These are phyloP conservation scores for Cotesia congregata DNA, from an alignment of 2,888 invertebrate genomes.

Conservation along the genomic window DNA sequence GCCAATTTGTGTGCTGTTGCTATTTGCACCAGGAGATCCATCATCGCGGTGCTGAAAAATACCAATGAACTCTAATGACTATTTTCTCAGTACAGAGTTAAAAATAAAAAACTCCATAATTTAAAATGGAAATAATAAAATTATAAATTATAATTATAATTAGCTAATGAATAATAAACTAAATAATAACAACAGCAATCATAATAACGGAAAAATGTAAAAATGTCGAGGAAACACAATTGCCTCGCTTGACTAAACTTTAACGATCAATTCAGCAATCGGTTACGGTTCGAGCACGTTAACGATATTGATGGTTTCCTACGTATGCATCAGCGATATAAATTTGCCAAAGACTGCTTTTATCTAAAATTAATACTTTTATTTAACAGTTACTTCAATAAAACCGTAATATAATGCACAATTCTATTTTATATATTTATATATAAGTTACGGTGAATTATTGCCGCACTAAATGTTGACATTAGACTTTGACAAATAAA, in stretches of 20 bases:
- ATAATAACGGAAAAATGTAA: slow-evolving; percentile 25
- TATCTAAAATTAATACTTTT: slow-evolving; percentile 8
- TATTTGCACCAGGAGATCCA: slow-evolving; percentile 82
- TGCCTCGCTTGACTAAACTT: slow-evolving; percentile 36
- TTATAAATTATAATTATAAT: not conserved
- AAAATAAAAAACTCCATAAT: not conserved
- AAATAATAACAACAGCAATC: not conserved
- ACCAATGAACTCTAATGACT: slow-evolving; percentile 31
- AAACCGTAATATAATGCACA: too few species aligned
- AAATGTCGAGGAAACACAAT: slow-evolving; percentile 25
- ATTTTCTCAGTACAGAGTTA: not conserved
- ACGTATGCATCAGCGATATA: too few species aligned
- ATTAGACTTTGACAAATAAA: too few species aligned
- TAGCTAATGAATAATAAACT: not conserved
- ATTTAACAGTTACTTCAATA: not conserved
- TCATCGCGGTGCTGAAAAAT: slow-evolving; percentile 80
- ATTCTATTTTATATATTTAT: too few species aligned
- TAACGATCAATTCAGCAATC: slow-evolving; percentile 30
- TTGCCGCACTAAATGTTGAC: too few species aligned
- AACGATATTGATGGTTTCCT: slow-evolving; percentile 11
- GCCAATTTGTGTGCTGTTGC: slow-evolving; percentile 79
- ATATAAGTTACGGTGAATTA: too few species aligned
- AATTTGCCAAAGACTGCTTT: not conserved
- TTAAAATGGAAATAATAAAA: not conserved
- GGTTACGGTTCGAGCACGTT: slow-evolving; percentile 31